phyloP scores from a whole-genome alignment of 2,888 invertebrate species.

The Trachelus stipa region DNA sequence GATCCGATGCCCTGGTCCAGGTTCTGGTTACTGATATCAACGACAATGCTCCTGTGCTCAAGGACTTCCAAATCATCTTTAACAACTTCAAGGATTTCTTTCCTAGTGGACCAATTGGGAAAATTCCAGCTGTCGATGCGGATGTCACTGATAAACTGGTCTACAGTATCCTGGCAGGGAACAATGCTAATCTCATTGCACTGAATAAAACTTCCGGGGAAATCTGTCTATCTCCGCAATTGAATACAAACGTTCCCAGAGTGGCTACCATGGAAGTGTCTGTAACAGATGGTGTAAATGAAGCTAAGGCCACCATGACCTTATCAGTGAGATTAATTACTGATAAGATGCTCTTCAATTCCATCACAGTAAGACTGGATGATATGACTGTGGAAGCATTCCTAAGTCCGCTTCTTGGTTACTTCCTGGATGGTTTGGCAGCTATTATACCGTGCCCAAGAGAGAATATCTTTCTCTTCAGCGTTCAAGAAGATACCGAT shows the following conservation, averaged over 20 bases:
- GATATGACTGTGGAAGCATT: conserved; percentile 95
- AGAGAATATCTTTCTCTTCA: conserved; percentile 93
- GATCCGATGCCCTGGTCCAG: conserved; percentile 89
- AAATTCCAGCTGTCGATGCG: conserved; percentile 93
- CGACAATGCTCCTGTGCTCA: conserved; percentile 92
- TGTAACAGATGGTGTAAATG: conserved; percentile 94
- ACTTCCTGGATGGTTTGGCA: conserved; percentile 90
- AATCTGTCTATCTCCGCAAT: conserved; percentile 87
- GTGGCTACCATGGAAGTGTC: conserved; percentile 94
- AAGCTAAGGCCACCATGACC: conserved; percentile 92
- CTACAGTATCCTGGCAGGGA: conserved; percentile 89
- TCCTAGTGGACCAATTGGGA: conserved; percentile 90
- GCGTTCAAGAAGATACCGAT: conserved; percentile 91
- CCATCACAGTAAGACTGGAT: conserved; percentile 91
- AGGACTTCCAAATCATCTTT: conserved; percentile 93
- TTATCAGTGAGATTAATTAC: conserved; percentile 91
- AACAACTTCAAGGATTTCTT: conserved; percentile 96
- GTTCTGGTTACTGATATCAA: conserved; percentile 93
- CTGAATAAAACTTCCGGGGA: conserved; percentile 87
- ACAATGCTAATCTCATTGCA: conserved; percentile 89
- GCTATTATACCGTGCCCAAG: conserved; percentile 93
- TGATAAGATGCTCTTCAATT: conserved; percentile 93
- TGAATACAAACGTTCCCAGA: conserved; percentile 96
- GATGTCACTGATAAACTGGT: conserved; percentile 90
- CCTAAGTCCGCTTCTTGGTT: conserved; percentile 86